Conservation (phyloP, 2,797 vertebrate genomes). For the Periparus ater region DNA sequence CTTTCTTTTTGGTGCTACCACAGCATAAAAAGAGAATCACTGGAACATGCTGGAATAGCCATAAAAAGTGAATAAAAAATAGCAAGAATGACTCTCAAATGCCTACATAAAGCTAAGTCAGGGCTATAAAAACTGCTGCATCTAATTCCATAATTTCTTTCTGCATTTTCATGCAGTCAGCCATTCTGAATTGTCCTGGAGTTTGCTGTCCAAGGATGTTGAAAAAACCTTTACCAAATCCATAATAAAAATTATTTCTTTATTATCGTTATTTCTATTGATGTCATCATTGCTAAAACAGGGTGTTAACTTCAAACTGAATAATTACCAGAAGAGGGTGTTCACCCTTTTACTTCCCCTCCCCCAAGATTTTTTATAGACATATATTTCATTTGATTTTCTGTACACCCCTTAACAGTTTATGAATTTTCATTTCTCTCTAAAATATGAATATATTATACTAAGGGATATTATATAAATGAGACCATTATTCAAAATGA, state of each 20-base stretch:
- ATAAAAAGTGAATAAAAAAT: conserved; percentile 71
- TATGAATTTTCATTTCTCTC: conserved; percentile 63
- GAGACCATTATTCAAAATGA: conserved; percentile 78
- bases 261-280: neutral
- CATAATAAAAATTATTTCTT: neutral
- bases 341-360: neutral
- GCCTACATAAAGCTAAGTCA: conserved; percentile 67
- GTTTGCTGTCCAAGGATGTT: conserved; percentile 41
- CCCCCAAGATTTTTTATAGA: conserved; percentile 34
- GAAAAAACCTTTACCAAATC: neutral
- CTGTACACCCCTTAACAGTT: conserved; percentile 59
- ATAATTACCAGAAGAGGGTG: neutral
- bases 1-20: conserved; percentile 68
- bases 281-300: conserved; percentile 8
- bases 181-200: conserved; percentile 54
- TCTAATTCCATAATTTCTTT: conserved; percentile 65
- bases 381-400: conserved; percentile 41
- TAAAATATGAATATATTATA: conserved; percentile 72
- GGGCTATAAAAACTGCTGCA: conserved; percentile 63
- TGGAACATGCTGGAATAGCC: conserved; percentile 65
- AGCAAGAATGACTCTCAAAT: conserved; percentile 70
- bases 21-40: conserved; percentile 69
- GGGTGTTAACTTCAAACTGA: neutral
- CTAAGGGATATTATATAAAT: conserved; percentile 75
- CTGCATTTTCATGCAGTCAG: conserved; percentile 53